A percentile compares a stretch with the other conserved stretches of the same genome.
Evolutionary conservation across 2,888 invertebrate genomes (phyloP).

Genomic region (Oscheius sp.): DNA sequence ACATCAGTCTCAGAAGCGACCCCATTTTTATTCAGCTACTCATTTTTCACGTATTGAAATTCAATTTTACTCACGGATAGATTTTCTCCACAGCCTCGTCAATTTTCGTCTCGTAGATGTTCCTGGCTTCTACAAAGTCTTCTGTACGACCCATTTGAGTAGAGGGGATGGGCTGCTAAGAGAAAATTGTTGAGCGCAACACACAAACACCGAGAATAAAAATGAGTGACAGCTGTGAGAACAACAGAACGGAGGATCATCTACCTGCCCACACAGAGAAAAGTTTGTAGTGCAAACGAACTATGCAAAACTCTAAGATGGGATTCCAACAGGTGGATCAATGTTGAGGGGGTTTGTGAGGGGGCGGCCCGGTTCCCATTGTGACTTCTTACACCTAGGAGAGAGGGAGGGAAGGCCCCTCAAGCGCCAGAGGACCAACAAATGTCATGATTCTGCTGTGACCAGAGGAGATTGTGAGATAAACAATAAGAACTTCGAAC

Average conservation of each 20-base stretch:
- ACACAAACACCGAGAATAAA: constrained; percentile 12
- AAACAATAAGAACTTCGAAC: not conserved
- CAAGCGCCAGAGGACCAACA: constrained; percentile 31
- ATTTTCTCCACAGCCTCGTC: constrained; percentile 42
- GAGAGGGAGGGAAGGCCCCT: not conserved
- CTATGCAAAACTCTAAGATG: not conserved
- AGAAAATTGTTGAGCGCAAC: not conserved
- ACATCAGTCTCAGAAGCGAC: not conserved
- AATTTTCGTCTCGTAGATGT: constrained; percentile 40
- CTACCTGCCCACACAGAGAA: not conserved
- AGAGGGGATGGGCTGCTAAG: constrained; percentile 2
- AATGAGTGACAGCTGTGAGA: constrained; percentile 27
- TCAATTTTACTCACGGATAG: constrained; percentile 17
- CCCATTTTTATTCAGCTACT: not conserved
- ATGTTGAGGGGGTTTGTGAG: constrained; percentile 19
- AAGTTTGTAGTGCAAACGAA: not conserved
- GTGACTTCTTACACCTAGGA: constrained; percentile 33
- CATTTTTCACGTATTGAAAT: not conserved
- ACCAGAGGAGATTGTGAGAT: not conserved
- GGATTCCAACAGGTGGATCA: constrained; percentile 19
- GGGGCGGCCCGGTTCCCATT: constrained; percentile 32
- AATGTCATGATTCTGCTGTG: constrained; percentile 23
- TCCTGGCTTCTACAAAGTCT: constrained; percentile 43
- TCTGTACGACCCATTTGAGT: constrained; percentile 35
- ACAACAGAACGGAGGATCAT: constrained; percentile 21